Base-by-base conservation (phyloP, 2,797 vertebrate species). In the Coendou prehensilis region DNA sequence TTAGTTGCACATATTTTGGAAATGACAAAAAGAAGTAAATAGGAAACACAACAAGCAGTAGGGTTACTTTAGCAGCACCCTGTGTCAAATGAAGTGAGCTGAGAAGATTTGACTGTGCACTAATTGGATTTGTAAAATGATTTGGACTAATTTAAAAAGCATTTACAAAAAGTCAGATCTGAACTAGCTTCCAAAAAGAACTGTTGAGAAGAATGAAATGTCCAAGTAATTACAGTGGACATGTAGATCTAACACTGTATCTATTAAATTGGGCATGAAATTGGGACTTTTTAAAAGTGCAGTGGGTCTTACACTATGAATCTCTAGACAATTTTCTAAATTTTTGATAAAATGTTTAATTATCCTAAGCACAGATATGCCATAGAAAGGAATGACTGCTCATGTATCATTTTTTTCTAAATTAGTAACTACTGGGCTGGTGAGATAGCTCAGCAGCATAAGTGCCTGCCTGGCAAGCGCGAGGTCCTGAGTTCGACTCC, bases 101-200 rank as follows among this genome's bases (percentile, higher is more conserved):
- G 59, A 97, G 86, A 75, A 96, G 89, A 97, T 94, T 96, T 98
- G 91, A 93, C 94, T 87, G 80, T n/a, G 87, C 37, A 9, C 79
- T 98, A 98, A 98, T 93, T 98, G 97, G 85, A 95, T 98, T 96
- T 97, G 75, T 97, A 97, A 98, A 97, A 98, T 93, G 18, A 98
- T 97, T 98, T 78, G 7, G 13, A 95, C 80, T 90, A 92, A 98
- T 97, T 97, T 98, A 79, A 96, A 98, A 98, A 97, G 94, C 91
- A 97, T 97, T 98, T 98, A 87, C 45, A 95, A 83, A 95, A 98
- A 94, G 95, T 96, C 95, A 98, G 91, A 97, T 97, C 89, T 95
- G 93, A 97, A 97, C 78, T 91, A 87, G 82, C 90, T 98, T 98
- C 94, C 94, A 93, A 97, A 98, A 97, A 93, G 93, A 96, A 96